These are phyloP conservation scores for Macrotrachela quadricornifera DNA, from an alignment of 1,140 invertebrate species.

Conservation along the genomic window DNA sequence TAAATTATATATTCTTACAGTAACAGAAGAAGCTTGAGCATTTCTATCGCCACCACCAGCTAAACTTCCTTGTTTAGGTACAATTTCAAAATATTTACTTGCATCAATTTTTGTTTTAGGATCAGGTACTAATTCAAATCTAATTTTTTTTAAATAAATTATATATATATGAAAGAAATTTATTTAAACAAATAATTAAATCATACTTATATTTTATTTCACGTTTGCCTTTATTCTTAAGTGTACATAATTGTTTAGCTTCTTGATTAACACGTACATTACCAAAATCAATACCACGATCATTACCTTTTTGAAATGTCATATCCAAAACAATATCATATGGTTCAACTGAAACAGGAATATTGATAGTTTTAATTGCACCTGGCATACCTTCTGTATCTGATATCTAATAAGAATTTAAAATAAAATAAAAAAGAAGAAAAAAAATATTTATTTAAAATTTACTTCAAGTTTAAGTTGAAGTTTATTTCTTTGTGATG, in stretches of 20 bases:
- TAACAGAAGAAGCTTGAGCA: neutral
- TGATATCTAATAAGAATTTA: neutral
- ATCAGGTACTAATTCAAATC: neutral
- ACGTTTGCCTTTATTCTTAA: conserved; percentile 33
- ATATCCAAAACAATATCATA: conserved; percentile 32
- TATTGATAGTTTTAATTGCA: conserved; percentile 9
- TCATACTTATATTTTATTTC: conserved; percentile 27
- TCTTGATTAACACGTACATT: conserved; percentile 26
- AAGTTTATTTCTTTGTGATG: conserved; percentile 15
- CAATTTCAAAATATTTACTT: conserved; percentile 2
- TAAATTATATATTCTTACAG: neutral
- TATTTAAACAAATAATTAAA: neutral
- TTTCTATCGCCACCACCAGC: neutral
- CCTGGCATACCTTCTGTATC: conserved; percentile 8
- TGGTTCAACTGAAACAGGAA: conserved; percentile 22
- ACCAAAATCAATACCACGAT: conserved; percentile 30
- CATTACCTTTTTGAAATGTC: conserved; percentile 31
- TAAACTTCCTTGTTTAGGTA: neutral
- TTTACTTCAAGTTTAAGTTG: conserved; percentile 23
- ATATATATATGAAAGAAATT: neutral
- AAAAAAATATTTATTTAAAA: conserved; percentile 13
- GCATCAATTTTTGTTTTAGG: neutral
- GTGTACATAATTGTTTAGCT: conserved; percentile 21
- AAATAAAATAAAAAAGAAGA: conserved; percentile 5
- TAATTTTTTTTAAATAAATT: neutral